Evolutionary conservation across 1,140 invertebrate species (phyloP).

Genomic region (Stegodyphus mimosarum): DNA sequence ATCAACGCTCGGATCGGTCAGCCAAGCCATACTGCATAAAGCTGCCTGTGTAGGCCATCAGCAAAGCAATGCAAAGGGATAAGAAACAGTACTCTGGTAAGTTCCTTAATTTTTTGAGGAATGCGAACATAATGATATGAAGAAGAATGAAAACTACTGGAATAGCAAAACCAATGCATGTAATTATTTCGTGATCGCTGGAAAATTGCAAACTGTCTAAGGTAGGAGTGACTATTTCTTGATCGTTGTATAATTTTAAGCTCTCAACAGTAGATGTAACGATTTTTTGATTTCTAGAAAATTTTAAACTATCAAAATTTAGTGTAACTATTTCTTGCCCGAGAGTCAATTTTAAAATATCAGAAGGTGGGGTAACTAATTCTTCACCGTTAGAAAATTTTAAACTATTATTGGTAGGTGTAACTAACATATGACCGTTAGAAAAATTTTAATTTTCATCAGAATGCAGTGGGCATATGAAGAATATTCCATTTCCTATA

Average conservation of each 20-base stretch:
- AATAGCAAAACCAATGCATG: slow-evolving; percentile 68
- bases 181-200: neutral
- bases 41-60: slow-evolving; percentile 71
- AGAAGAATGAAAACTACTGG: slow-evolving; percentile 70
- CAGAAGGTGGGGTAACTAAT: too few species aligned
- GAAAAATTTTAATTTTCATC: too few species aligned
- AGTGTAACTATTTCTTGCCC: too few species aligned
- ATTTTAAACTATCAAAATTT: too few species aligned
- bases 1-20: slow-evolving; percentile 66
- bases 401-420: too few species aligned
- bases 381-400: too few species aligned
- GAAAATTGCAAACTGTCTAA: neutral
- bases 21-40: slow-evolving; percentile 62
- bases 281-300: too few species aligned
- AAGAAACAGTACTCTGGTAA: slow-evolving; percentile 67
- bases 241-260: too few species aligned
- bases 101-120: slow-evolving; percentile 70
- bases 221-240: neutral
- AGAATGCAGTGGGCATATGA: neutral
- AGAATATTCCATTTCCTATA: slow-evolving; percentile 19
- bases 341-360: too few species aligned
- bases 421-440: too few species aligned
- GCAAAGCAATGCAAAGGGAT: slow-evolving; percentile 69
- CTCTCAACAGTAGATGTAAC: too few species aligned
- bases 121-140: slow-evolving; percentile 69